Evolutionary conservation across 2,888 invertebrate species (phyloP).

Genomic region (Nezara viridula): DNA sequence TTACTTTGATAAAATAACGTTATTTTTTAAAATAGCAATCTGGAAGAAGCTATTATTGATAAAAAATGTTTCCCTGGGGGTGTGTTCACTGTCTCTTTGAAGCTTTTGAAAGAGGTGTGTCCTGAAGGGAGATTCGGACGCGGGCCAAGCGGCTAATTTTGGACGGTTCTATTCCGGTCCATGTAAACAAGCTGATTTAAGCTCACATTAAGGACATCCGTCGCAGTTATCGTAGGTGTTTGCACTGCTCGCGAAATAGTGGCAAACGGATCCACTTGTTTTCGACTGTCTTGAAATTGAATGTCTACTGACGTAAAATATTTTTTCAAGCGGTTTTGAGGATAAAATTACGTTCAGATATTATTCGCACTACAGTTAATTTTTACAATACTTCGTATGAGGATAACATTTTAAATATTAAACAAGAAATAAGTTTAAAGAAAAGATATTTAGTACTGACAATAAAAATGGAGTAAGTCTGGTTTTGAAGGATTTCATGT

Average conservation of each 20-base stretch:
- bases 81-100: neutral
- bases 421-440: too few relatives aligned
- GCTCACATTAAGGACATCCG: neutral
- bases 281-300: neutral
- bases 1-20: too few relatives aligned
- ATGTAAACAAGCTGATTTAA: slow-evolving; percentile 30
- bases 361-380: too few relatives aligned
- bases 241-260: neutral
- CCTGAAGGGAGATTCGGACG: neutral
- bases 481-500: neutral
- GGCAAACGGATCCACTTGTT: neutral
- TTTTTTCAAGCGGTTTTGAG: neutral
- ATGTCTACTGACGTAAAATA: neutral
- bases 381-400: too few relatives aligned
- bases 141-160: neutral
- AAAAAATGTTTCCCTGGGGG: neutral
- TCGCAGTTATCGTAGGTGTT: slow-evolving; percentile 1
- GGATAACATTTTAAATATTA: too few relatives aligned
- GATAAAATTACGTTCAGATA: neutral
- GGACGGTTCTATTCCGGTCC: neutral
- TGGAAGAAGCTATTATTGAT: neutral
- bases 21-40: neutral
- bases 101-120: neutral
- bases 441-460: neutral
- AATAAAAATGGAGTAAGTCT: too few relatives aligned